phyloP scores from a whole-genome alignment of 2,113 vertebrate genomes.

The Phainopepla nitens region DNA sequence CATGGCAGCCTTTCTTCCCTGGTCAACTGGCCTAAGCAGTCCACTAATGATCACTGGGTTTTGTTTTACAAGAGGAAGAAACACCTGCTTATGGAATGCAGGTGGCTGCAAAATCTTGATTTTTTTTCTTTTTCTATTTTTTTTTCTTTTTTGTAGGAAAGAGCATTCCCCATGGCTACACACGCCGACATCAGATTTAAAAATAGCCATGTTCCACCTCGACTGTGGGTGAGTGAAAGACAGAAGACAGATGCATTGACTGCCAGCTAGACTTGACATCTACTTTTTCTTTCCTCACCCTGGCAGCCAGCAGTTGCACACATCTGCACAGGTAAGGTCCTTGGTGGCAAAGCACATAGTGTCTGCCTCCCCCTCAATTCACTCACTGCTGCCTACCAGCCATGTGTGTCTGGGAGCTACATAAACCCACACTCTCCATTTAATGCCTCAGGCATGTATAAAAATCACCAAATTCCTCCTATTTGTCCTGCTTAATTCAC shows the following conservation, averaged over 20 bases:
- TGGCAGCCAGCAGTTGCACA: constrained; percentile 12
- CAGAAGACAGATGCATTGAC: constrained; percentile 59
- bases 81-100: background rate
- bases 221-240: constrained; percentile 53
- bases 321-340: constrained; percentile 2
- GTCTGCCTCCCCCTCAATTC: background rate
- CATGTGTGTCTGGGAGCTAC: accelerated
- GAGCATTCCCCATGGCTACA: constrained; percentile 42
- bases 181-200: constrained; percentile 38
- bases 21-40: background rate
- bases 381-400: background rate
- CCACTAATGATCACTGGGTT: background rate
- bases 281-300: constrained; percentile 38
- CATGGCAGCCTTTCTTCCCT: background rate
- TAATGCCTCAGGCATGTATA: background rate
- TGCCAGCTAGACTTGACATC: constrained; percentile 54
- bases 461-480: background rate
- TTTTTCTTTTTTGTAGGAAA: background rate
- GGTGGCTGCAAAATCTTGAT: background rate
- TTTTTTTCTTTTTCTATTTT: background rate
- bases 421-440: background rate
- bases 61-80: background rate
- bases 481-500: background rate
- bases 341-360: background rate
- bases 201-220: constrained; percentile 54